Evolutionary conservation across 2,797 vertebrate genomes (phyloP).

Genomic region (Liasis olivaceus): DNA sequence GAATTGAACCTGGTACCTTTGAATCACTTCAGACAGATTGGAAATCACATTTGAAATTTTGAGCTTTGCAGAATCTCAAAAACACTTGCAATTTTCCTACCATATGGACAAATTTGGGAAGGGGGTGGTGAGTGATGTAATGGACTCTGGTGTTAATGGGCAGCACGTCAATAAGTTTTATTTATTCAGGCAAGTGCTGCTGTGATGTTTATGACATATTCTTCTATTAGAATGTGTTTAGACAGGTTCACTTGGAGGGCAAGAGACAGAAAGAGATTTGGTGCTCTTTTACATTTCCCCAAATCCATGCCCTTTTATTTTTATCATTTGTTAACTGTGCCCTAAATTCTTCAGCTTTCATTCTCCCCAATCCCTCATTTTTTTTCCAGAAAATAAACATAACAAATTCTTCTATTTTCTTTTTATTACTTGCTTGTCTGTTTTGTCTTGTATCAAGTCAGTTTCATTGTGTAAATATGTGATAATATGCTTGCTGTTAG

Average conservation of each 20-base stretch:
- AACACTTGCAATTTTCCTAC: not conserved
- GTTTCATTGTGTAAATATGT: not conserved
- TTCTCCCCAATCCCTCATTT: not conserved
- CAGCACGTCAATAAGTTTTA: not conserved
- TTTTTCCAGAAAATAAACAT: not conserved
- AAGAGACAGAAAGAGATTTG: not conserved
- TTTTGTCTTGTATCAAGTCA: not conserved
- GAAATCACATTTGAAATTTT: not conserved
- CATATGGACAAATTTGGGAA: not conserved
- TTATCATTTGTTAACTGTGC: not conserved
- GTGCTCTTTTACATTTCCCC: not conserved
- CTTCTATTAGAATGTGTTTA: not conserved
- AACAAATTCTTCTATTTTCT: not conserved
- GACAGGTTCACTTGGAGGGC: not conserved
- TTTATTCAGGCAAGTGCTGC: not conserved
- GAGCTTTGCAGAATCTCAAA: not conserved
- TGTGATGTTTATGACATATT: not conserved
- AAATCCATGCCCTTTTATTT: not conserved
- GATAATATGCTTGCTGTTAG: not conserved
- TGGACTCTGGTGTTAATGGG: not conserved
- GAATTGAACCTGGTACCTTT: not conserved
- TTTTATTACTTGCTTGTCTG: not conserved
- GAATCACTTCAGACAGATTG: not conserved
- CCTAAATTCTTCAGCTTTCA: not conserved
- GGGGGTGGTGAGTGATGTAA: not conserved